Evolutionary conservation across 2,797 vertebrate genomes (phyloP), one percentile per base, ranked within the genome.

Genomic region (Salarias fasciatus): DNA sequence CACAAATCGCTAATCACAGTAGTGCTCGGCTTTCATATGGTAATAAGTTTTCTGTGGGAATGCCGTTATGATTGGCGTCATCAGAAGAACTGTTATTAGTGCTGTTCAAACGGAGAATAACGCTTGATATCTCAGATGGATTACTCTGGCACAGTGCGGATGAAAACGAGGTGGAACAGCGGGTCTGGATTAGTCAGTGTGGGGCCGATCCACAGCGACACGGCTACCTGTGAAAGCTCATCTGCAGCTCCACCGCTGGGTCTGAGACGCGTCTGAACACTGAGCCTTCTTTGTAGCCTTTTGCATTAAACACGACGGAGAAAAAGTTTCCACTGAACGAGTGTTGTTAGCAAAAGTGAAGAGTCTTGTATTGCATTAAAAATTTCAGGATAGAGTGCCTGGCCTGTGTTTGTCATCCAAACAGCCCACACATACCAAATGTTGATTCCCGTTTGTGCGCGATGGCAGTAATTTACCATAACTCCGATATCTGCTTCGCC

Each of bases 101-200:
- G 58, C 54, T 77, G 74, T 69, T 84, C 61, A 53, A 73, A 76
- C 59, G 53, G 68, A 85, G 77, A 87, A 84, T 80, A 74, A 67
- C 33, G 6, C 33, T 35, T 35, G 35, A 85, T 57, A 65, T 77
- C 29, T 57, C 12, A 31, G 69, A 78, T 78, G 48, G 79, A 75
- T 68, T 73, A 70, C 77, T 63, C 53, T 70, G 64, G 45, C 74
- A 53, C 28, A 3, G 51, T 60, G 68, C 63, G 66, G 64, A 72
- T 53, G 48, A 69, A 55, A 24, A 12, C 46, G 13, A 68, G 61
- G 53, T 69, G 14, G 47, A 71, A 38, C 65, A 69, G 77, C 57
- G 38, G 59, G 11, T n/a, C 41, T 42, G 55, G 67, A 75, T 85
- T 74, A 67, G 60, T 70, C 72, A 57, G 70, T 54, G 46, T 63